Percentiles rank a stretch among this genome's conserved stretches.
Conservation (phyloP, 2,113 vertebrate species). For the Ptychochromis oligacanthus region DNA sequence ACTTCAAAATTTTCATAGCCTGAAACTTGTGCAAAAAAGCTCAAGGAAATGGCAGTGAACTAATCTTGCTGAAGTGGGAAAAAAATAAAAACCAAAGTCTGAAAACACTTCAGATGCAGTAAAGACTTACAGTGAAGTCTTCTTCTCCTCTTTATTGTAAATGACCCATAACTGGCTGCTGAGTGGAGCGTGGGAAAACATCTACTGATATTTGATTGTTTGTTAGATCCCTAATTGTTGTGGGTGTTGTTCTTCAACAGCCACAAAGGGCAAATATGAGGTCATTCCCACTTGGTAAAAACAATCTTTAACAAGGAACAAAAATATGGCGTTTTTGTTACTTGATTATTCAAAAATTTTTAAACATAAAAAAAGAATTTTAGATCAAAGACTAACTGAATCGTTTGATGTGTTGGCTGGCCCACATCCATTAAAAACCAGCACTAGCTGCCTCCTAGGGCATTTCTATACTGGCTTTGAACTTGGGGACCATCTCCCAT, state of each 20-base stretch:
- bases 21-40: fast-evolving
- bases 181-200: too few species aligned
- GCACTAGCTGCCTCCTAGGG: too few species aligned
- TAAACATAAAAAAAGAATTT: neutral
- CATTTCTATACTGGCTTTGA: fast-evolving
- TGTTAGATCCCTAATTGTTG: too few species aligned
- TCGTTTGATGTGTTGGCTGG: neutral
- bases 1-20: neutral
- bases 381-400: neutral
- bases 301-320: neutral
- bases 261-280: neutral
- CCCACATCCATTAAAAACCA: neutral
- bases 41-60: too few species aligned
- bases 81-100: neutral
- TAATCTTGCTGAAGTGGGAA: too few species aligned
- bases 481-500: too few species aligned
- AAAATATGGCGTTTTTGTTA: neutral
- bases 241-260: neutral
- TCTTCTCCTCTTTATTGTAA: too few species aligned
- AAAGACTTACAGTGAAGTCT: too few species aligned
- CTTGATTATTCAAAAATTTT: too few species aligned
- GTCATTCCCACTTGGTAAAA: neutral
- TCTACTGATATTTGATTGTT: too few species aligned
- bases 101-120: neutral
- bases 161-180: too few species aligned